These are phyloP conservation scores for Siniperca obscura DNA, from an alignment of 2,797 vertebrate species.

Conservation along the genomic window DNA sequence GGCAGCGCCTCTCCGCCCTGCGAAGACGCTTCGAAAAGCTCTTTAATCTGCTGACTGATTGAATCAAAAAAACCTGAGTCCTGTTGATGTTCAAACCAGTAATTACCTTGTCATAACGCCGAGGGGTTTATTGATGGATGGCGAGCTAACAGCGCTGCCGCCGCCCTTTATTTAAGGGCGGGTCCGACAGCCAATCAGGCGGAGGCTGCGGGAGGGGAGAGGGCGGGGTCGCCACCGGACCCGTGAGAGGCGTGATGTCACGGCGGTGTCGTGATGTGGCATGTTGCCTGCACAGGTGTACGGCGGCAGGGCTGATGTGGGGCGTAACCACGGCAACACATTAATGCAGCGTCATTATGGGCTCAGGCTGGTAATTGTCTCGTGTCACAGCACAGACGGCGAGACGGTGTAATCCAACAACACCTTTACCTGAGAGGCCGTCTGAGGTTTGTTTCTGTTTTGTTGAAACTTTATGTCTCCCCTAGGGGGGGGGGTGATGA, in stretches of 20 bases:
- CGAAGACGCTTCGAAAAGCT: constrained; percentile 18
- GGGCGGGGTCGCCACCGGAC: constrained; percentile 20
- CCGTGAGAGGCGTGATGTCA: constrained; percentile 51
- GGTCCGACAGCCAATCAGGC: constrained; percentile 42
- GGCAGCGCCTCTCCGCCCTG: constrained; percentile 14
- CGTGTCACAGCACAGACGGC: constrained; percentile 50
- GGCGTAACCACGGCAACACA: constrained; percentile 41
- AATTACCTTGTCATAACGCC: constrained; percentile 81
- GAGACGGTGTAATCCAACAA: constrained; percentile 55
- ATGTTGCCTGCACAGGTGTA: constrained; percentile 35
- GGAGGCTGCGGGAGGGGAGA: background rate
- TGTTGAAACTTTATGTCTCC: background rate
- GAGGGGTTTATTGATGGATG: constrained; percentile 73
- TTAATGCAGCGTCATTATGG: constrained; percentile 54
- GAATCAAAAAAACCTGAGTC: constrained; percentile 59
- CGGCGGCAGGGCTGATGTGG: constrained; percentile 2
- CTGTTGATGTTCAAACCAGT: constrained; percentile 70
- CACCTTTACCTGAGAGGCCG: constrained; percentile 15
- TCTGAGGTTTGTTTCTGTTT: constrained; percentile 18
- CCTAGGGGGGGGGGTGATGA: background rate
- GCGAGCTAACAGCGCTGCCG: constrained; percentile 28
- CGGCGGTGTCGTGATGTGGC: background rate
- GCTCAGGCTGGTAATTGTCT: constrained; percentile 50
- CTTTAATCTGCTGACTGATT: constrained; percentile 63
- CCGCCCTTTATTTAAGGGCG: constrained; percentile 50